phyloP scores from a whole-genome alignment of 30 jellyfish, hydroid and myxozoan species.

The Hydra vulgaris region DNA sequence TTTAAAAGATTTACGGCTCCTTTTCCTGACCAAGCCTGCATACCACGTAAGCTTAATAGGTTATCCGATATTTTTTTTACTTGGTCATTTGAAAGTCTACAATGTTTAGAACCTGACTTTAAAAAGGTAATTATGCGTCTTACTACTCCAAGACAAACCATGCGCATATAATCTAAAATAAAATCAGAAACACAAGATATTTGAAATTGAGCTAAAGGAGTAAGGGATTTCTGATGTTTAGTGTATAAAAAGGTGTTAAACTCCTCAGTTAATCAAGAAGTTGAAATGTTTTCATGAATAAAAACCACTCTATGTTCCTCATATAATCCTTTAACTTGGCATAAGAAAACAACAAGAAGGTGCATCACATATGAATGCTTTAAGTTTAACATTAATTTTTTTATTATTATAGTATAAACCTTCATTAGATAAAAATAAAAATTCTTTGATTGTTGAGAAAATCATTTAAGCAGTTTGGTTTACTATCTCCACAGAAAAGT shows the following conservation, averaged over 20 bases:
- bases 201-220: slow-evolving; percentile 16
- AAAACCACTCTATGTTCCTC: slow-evolving; percentile 2
- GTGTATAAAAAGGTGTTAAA: slow-evolving; percentile 2
- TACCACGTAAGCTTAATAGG: slow-evolving; percentile 7
- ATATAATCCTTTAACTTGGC: slow-evolving; percentile 12
- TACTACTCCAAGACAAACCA: slow-evolving; percentile 40
- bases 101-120: slow-evolving; percentile 18
- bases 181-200: slow-evolving; percentile 22
- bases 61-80: slow-evolving; percentile 16
- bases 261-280: not conserved
- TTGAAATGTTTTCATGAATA: not conserved
- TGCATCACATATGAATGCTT: slow-evolving; percentile 30
- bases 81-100: slow-evolving; percentile 22
- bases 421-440: not conserved
- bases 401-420: not conserved
- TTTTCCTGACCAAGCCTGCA: too few relatives aligned
- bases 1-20: too few relatives aligned
- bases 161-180: slow-evolving; percentile 21
- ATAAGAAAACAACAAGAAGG: slow-evolving; percentile 41
- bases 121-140: slow-evolving; percentile 3
- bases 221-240: slow-evolving; percentile 12
- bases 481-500: too few relatives aligned
- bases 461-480: too few relatives aligned
- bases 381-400: not conserved
- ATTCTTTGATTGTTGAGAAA: slow-evolving; percentile 9